A percentile compares a stretch with the other conserved stretches of the same genome.
phyloP scores from a whole-genome alignment of 2,113 vertebrate genomes.

The Copsychus sechellarum region DNA sequence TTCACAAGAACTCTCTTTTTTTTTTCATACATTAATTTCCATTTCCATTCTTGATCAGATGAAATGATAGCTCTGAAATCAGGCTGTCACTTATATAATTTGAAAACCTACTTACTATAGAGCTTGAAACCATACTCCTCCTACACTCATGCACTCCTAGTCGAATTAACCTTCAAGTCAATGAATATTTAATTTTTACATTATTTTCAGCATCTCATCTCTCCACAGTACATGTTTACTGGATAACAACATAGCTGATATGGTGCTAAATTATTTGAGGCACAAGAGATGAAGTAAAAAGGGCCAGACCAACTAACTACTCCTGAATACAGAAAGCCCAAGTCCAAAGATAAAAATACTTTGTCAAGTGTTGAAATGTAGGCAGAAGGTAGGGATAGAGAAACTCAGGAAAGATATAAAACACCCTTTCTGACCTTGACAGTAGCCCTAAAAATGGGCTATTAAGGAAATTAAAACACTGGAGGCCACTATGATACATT shows the following conservation, averaged over 20 bases:
- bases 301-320: background rate
- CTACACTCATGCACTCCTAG: constrained; percentile 11
- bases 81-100: constrained; percentile 40
- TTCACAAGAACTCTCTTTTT: background rate
- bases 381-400: background rate
- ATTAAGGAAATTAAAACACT: constrained; percentile 7
- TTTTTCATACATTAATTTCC: background rate
- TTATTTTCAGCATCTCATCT: constrained; percentile 32
- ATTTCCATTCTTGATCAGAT: constrained; percentile 5
- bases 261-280: background rate
- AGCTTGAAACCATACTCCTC: constrained; percentile 15
- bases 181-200: constrained; percentile 45
- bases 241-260: background rate
- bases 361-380: background rate
- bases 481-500: background rate
- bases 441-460: background rate
- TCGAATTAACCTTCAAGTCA: constrained; percentile 50
- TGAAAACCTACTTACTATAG: constrained; percentile 12
- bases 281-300: background rate
- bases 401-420: background rate
- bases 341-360: background rate
- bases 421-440: background rate
- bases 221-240: background rate
- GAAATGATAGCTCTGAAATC: constrained; percentile 41
- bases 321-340: background rate